These are phyloP conservation scores for Astreopora myriophthalma DNA, from an alignment of 64 coral and sea anemone genomes.

Conservation along the genomic window DNA sequence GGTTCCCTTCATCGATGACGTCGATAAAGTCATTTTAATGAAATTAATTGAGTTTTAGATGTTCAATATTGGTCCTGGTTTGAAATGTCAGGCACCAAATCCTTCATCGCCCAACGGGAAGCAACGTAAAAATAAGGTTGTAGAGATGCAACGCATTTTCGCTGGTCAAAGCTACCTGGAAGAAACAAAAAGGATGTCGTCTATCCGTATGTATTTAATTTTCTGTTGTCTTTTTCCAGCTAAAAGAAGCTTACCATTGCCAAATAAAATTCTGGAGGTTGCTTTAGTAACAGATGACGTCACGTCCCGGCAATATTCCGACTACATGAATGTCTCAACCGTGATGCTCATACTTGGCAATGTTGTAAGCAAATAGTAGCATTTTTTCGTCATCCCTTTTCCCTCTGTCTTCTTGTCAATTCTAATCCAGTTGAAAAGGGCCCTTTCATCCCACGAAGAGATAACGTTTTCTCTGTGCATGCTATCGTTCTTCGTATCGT, in stretches of 20 bases:
- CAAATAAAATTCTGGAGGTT: constrained; percentile 13
- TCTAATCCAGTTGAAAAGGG: neutral
- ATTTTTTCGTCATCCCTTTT: neutral
- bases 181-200: neutral
- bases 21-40: no score
- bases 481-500: no score
- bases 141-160: no score
- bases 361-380: neutral
- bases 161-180: no score
- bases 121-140: no score
- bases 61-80: no score
- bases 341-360: neutral
- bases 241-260: neutral
- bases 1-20: no score
- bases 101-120: no score
- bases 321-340: neutral
- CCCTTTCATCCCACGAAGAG: no score
- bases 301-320: neutral
- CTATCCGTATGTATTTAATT: neutral
- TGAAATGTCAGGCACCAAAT: no score
- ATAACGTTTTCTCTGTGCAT: no score
- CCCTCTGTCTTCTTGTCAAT: neutral
- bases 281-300: neutral
- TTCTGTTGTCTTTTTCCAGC: neutral
- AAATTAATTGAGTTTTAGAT: no score